Evolutionary conservation across 1,140 invertebrate genomes (phyloP).

Genomic region (Holcopasites calliopsidis): DNA sequence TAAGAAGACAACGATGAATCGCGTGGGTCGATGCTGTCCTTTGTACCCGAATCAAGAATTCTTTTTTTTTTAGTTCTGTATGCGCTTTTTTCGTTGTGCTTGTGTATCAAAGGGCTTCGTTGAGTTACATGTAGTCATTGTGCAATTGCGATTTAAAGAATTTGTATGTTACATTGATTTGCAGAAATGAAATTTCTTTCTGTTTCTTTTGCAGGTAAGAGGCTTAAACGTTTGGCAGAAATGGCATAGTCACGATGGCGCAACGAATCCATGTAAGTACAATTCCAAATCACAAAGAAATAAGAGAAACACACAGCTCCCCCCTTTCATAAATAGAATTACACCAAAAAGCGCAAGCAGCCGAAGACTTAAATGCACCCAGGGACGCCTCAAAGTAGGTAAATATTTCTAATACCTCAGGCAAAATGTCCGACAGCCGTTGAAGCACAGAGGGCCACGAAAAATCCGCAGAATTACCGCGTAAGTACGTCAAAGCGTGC

Average conservation of each 20-base stretch:
- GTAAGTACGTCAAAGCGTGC: background rate
- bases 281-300: no score
- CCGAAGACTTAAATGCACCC: background rate
- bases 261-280: background rate
- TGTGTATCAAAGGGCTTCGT: no score
- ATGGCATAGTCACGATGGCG: no score
- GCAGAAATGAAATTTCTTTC: background rate
- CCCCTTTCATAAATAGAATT: no score
- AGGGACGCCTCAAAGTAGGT: background rate
- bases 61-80: background rate
- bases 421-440: background rate
- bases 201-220: conserved; percentile 32
- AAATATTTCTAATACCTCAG: background rate
- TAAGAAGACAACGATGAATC: background rate
- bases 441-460: background rate
- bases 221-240: background rate
- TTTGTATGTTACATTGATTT: no score
- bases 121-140: no score
- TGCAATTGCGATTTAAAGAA: no score
- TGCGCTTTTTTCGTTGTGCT: no score
- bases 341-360: no score
- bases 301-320: no score
- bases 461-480: no score
- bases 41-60: background rate
- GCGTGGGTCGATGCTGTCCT: background rate